Evolutionary conservation across 2,113 vertebrate genomes (phyloP), one percentile per base, ranked within the genome.

Genomic region (Dipodomys ordii): DNA sequence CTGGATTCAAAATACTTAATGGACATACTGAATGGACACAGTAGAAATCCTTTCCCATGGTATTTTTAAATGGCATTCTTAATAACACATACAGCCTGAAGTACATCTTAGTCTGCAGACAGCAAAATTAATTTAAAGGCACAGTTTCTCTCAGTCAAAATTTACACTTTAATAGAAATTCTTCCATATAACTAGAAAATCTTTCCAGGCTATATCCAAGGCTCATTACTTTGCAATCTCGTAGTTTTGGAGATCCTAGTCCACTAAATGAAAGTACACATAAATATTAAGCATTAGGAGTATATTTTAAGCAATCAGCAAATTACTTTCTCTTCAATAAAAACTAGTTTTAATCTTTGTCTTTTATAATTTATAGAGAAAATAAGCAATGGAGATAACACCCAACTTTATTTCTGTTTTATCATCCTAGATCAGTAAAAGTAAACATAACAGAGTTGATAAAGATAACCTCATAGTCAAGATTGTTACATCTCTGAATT

Each of bases 91-190:
- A 2, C 28, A n/a, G 68, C 19, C 86, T 83, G 57, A 95, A 64
- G 13, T 27, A 6, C 27, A 7, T 81, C 11, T 76, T 35, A 64
- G 73, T 73, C 80, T 68, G 78, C 46, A n/a, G 46, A 57, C 9
- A 84, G 68, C n/a, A 84, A 87, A 81, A 85, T 78, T 85, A 44
- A 57, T 57, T 16, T 69, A 77, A 83, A 67, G 44, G 19, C 72
- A 10, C 57, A 32, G 46, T 77, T 93, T 68, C 53, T 5, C 27
- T 81, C 64, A 44, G 49, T 72, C 0, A n/a, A 89, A 88, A 92
- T 90, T 82, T 84, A 85, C 35, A 83, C 78, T 65, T 65, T 76
- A 83, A 53, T 62, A 81, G 67, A 83, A 83, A 39, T 30, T 83
- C 72, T 64, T 93, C 83, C 30, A n/a, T 67, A 60, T 71, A 65